phyloP scores from a whole-genome alignment of 2,888 invertebrate species.

The Rambutsinella grinnellia region DNA sequence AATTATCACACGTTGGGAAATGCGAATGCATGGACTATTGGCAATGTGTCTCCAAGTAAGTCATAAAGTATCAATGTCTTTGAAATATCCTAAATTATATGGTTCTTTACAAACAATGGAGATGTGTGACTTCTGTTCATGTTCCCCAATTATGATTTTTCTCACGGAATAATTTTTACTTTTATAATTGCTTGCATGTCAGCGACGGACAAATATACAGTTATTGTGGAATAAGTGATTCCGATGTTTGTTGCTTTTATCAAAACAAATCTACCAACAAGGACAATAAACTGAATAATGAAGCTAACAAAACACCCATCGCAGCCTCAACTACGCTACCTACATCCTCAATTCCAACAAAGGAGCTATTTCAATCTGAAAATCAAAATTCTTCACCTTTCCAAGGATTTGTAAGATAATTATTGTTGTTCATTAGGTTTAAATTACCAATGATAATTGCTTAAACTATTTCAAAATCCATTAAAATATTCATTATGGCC shows the following conservation, averaged over 20 bases:
- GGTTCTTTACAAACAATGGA: background rate
- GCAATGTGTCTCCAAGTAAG: conserved; percentile 68
- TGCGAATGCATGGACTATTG: conserved; percentile 70
- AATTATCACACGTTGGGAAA: conserved; percentile 46
- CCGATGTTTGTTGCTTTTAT: conserved; percentile 69
- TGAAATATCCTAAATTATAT: too few species aligned
- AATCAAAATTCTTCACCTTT: conserved; percentile 7
- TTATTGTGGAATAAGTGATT: conserved; percentile 69
- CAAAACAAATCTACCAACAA: conserved; percentile 58
- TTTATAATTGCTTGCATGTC: conserved; percentile 21
- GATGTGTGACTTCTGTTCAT: background rate
- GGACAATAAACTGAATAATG: background rate
- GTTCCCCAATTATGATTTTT: background rate
- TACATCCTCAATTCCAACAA: background rate
- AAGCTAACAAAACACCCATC: background rate
- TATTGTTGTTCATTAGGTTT: background rate
- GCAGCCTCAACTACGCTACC: background rate
- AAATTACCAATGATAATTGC: background rate
- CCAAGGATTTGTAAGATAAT: conserved; percentile 16
- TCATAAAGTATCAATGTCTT: too few species aligned
- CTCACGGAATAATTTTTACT: background rate
- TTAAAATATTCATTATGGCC: background rate
- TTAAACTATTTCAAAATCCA: conserved; percentile 7
- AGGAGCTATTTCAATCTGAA: background rate
- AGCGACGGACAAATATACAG: conserved; percentile 69